Evolutionary conservation across 1,140 invertebrate genomes (phyloP).

Genomic region (Colletes latitarsis): DNA sequence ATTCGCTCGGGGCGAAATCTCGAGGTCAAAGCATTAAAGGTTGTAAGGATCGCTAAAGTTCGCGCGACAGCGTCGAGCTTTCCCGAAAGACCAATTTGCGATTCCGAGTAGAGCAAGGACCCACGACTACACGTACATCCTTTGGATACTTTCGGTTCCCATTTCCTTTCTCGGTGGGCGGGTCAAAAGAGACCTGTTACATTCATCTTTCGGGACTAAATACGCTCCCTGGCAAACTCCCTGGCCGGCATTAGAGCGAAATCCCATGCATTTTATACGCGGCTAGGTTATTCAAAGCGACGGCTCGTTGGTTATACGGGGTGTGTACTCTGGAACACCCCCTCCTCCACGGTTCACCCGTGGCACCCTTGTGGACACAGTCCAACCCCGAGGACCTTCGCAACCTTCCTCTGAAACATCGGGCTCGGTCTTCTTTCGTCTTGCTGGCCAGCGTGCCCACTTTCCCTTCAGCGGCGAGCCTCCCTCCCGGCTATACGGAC

Average conservation of each 20-base stretch:
- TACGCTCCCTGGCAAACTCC: conserved; percentile 72
- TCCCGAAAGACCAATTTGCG: conserved; percentile 58
- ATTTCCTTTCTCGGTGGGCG: conserved; percentile 65
- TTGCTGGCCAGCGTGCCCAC: conserved; percentile 44
- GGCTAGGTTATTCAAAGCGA: conserved; percentile 73
- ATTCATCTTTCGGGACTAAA: conserved; percentile 74
- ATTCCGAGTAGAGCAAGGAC: conserved; percentile 60
- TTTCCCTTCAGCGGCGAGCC: conserved; percentile 43
- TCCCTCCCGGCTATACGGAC: conserved; percentile 47
- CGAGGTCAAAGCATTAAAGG: conserved; percentile 42
- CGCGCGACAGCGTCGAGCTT: conserved; percentile 20
- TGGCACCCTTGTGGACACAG: conserved; percentile 71
- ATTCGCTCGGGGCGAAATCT: conserved; percentile 17
- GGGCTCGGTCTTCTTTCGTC: conserved; percentile 48
- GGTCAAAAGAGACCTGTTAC: conserved; percentile 76
- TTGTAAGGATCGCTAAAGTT: conserved; percentile 42
- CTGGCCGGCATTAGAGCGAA: conserved; percentile 71
- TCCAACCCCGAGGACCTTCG: conserved; percentile 58
- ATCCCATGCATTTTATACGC: conserved; percentile 81
- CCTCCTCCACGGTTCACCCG: conserved; percentile 21
- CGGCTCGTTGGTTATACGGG: conserved; percentile 67
- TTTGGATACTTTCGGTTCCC: conserved; percentile 60
- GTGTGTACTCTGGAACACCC: conserved; percentile 68
- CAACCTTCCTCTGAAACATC: conserved; percentile 47
- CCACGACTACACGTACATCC: conserved; percentile 48